Percentiles rank a stretch among this genome's conserved stretches.
These are phyloP conservation scores for Capitella teleta DNA, from an alignment of 1,140 invertebrate genomes.

Conservation along the genomic window DNA sequence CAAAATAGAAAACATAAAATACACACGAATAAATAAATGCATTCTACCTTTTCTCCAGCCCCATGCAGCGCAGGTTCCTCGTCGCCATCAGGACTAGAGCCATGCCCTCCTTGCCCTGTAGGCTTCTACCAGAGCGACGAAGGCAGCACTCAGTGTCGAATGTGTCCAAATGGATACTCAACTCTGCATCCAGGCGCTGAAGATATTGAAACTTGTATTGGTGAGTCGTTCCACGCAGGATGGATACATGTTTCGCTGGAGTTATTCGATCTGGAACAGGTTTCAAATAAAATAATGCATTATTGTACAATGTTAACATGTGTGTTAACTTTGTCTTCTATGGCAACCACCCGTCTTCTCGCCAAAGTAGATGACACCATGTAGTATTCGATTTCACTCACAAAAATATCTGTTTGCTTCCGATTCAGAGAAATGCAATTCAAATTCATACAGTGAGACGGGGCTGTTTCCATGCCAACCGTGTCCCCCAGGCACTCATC, in stretches of 20 bases:
- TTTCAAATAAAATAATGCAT: too few relatives aligned
- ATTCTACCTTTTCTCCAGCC: conserved; percentile 41
- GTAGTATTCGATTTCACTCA: too few relatives aligned
- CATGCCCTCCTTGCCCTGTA: conserved; percentile 77
- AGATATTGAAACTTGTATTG: conserved; percentile 68
- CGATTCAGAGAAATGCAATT: too few relatives aligned
- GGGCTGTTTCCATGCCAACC: conserved; percentile 71
- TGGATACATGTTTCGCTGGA: neutral
- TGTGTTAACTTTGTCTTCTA: too few relatives aligned
- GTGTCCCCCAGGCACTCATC: conserved; percentile 79
- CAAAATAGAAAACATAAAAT: neutral
- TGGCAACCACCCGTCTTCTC: too few relatives aligned
- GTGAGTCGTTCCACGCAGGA: conserved; percentile 34
- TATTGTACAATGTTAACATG: too few relatives aligned
- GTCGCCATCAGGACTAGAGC: conserved; percentile 64
- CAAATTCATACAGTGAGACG: conserved; percentile 78
- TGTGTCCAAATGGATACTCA: conserved; percentile 76
- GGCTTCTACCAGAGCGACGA: conserved; percentile 59
- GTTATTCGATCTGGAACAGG: too few relatives aligned
- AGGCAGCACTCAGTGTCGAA: conserved; percentile 64
- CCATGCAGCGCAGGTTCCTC: conserved; percentile 87
- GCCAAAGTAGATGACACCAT: too few relatives aligned
- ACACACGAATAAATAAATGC: too few relatives aligned
- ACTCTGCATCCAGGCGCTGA: conserved; percentile 71
- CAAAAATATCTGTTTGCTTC: too few relatives aligned